Evolutionary conservation across 2,797 vertebrate species (phyloP).

Genomic region (Argentina silus): DNA sequence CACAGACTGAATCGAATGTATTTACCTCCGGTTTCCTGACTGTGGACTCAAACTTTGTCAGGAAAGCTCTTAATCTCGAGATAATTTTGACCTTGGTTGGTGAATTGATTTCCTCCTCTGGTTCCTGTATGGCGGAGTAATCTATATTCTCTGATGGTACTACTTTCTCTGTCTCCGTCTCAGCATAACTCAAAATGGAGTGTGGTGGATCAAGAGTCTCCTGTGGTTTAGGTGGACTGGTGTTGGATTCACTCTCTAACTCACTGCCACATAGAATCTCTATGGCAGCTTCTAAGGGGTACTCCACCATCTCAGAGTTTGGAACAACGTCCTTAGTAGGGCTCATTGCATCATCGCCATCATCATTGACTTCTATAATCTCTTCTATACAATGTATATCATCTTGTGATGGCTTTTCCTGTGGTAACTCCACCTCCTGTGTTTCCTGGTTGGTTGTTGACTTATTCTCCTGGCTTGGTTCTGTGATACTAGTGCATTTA

Average conservation of each 20-base stretch:
- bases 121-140: conserved; percentile 11
- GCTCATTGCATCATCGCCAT: neutral
- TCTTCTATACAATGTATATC: neutral
- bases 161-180: conserved; percentile 3
- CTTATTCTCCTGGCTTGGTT: conserved; percentile 15
- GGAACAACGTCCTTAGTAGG: conserved; percentile 5
- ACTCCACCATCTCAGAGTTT: neutral
- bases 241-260: conserved; percentile 14
- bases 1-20: conserved; percentile 16
- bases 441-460: conserved; percentile 1
- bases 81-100: conserved; percentile 48
- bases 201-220: conserved; percentile 8
- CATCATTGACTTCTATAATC: conserved; percentile 15
- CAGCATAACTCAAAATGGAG: conserved; percentile 13
- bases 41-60: conserved; percentile 52
- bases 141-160: conserved; percentile 7
- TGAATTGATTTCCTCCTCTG: conserved; percentile 22
- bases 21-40: conserved; percentile 40
- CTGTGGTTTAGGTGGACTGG: conserved; percentile 20
- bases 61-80: conserved; percentile 50
- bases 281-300: conserved; percentile 21
- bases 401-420: conserved; percentile 15
- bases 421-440: conserved; percentile 6
- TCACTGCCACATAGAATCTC: conserved; percentile 17
- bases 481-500: neutral